Evolutionary conservation across 1,140 invertebrate genomes (phyloP).

Genomic region (Drosophila lowei): DNA sequence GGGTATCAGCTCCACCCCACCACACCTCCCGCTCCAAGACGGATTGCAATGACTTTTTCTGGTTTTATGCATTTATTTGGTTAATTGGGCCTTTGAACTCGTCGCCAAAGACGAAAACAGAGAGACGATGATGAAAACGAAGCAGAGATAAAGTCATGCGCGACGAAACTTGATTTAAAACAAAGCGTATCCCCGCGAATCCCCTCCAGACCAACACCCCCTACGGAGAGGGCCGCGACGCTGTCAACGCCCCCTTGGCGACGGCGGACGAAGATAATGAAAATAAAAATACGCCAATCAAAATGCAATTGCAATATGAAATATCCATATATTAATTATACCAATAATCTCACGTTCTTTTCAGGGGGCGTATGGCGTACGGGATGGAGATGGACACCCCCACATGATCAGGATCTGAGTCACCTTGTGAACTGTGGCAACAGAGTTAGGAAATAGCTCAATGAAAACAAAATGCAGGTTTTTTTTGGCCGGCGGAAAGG

Average conservation of each 20-base stretch:
- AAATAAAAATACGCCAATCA: conserved; percentile 38
- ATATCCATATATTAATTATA: conserved; percentile 34
- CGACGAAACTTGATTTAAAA: conserved; percentile 67
- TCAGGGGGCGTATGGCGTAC: conserved; percentile 8
- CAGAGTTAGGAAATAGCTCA: conserved; percentile 47
- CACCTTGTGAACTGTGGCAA: conserved; percentile 31
- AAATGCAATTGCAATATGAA: conserved; percentile 37
- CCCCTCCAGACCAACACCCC: not conserved
- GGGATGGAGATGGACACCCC: not conserved
- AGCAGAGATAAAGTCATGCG: conserved; percentile 65
- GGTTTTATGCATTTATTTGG: conserved; percentile 64
- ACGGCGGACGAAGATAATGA: conserved; percentile 27
- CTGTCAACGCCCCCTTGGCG: conserved; percentile 53
- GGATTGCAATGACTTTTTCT: conserved; percentile 35
- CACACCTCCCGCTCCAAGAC: no score
- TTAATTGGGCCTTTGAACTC: conserved; percentile 80
- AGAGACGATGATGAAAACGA: conserved; percentile 52
- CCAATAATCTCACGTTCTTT: not conserved
- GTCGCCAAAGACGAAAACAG: conserved; percentile 22
- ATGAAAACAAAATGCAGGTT: conserved; percentile 56
- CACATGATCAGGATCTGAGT: conserved; percentile 6
- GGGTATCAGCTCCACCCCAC: no score
- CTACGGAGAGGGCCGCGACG: conserved; percentile 13
- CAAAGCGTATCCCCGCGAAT: conserved; percentile 27
- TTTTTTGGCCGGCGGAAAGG: conserved; percentile 45